Evolutionary conservation across 2,888 invertebrate species (phyloP).

Genomic region (Euclidia mi): DNA sequence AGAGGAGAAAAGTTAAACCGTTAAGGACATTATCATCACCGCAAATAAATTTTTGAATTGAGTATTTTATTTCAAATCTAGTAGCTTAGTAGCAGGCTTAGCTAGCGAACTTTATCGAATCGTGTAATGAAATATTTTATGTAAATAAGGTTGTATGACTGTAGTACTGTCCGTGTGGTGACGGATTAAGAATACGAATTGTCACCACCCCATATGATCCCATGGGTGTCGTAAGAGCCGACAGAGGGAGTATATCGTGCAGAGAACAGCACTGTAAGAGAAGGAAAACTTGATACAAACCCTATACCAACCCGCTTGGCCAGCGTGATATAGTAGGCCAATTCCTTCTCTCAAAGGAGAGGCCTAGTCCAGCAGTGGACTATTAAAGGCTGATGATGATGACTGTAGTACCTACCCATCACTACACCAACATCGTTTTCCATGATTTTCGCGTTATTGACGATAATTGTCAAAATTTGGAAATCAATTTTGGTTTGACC

Average conservation of each 20-base stretch:
- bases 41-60: slow-evolving; percentile 19
- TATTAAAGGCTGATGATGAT: no score
- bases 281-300: no score
- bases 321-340: no score
- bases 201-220: no score
- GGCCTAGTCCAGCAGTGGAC: no score
- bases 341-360: no score
- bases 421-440: slow-evolving; percentile 19
- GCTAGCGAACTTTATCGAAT: slow-evolving; percentile 11
- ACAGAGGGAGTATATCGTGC: no score
- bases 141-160: slow-evolving; percentile 33
- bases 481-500: slow-evolving; percentile 58
- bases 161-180: no score
- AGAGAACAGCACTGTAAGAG: no score
- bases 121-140: slow-evolving; percentile 32
- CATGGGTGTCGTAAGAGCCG: no score
- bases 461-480: slow-evolving; percentile 56
- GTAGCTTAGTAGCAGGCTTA: neutral
- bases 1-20: slow-evolving; percentile 13
- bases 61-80: slow-evolving; percentile 19
- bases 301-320: no score
- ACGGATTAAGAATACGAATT: no score
- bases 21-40: slow-evolving; percentile 16
- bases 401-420: slow-evolving; percentile 26
- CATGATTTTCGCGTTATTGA: slow-evolving; percentile 43